phyloP scores from a whole-genome alignment of 2,888 invertebrate genomes.

The Cryptus armator region DNA sequence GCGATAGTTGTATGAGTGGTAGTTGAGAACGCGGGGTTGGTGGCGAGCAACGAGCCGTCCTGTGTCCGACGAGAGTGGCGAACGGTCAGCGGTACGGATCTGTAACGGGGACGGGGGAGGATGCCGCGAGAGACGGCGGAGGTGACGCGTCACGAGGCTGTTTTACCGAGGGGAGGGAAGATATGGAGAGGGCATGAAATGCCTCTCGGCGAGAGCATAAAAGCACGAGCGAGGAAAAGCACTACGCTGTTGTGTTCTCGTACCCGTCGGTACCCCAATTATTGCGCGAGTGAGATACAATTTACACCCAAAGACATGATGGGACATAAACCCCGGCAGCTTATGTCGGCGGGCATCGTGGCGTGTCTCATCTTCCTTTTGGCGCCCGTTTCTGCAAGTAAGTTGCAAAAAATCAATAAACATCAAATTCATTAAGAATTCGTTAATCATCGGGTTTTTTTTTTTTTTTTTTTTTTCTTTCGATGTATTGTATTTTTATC shows the following conservation, averaged over 20 bases:
- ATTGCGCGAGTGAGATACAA: slow-evolving; percentile 71
- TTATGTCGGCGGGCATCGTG: slow-evolving; percentile 77
- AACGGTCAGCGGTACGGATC: not conserved
- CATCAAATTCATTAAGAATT: too few relatives aligned
- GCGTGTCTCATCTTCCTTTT: slow-evolving; percentile 76
- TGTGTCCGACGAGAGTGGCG: not conserved
- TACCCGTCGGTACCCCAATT: slow-evolving; percentile 73
- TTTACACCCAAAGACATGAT: slow-evolving; percentile 74
- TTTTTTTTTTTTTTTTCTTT: too few relatives aligned
- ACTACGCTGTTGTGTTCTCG: slow-evolving; percentile 82
- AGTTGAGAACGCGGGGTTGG: not conserved
- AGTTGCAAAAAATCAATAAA: slow-evolving; percentile 67
- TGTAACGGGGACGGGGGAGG: slow-evolving; percentile 18
- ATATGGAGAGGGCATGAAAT: slow-evolving; percentile 63
- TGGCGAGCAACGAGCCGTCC: not conserved
- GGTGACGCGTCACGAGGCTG: slow-evolving; percentile 49
- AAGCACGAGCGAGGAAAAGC: slow-evolving; percentile 83
- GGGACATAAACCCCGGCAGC: slow-evolving; percentile 82
- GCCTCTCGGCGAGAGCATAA: slow-evolving; percentile 82
- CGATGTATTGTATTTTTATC: too few relatives aligned
- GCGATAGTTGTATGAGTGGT: not conserved
- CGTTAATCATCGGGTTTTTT: too few relatives aligned
- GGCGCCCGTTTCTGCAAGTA: slow-evolving; percentile 76
- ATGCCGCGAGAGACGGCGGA: slow-evolving; percentile 1
- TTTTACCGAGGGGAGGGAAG: slow-evolving; percentile 54